Percentiles rank a stretch among this genome's conserved stretches.
Conservation (phyloP, 2,113 vertebrate genomes). For the Channa maculata region DNA sequence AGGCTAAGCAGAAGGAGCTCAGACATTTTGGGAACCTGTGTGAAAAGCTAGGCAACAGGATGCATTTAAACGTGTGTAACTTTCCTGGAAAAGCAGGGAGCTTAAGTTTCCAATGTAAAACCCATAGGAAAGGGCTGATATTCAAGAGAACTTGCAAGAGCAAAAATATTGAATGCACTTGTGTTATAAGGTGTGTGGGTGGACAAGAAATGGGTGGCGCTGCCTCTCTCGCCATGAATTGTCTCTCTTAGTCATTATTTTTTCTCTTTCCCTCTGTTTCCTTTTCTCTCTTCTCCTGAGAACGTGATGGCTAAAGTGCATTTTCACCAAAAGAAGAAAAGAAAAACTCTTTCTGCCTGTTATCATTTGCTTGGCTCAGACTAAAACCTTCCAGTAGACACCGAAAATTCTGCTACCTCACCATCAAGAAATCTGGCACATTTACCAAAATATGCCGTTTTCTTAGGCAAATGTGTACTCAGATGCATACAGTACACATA, state of each 20-base stretch:
- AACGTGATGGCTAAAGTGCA: constrained; percentile 6
- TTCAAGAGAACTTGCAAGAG: constrained; percentile 4
- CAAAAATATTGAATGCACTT: background rate
- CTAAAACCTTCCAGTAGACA: too few species aligned
- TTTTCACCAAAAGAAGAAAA: background rate
- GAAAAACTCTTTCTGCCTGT: background rate
- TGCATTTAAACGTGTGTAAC: constrained; percentile 14
- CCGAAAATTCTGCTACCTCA: too few species aligned
- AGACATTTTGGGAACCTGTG: background rate
- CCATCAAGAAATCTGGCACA: too few species aligned
- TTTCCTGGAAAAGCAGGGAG: constrained; percentile 19
- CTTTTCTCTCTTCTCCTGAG: background rate
- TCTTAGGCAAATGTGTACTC: constrained; percentile 25
- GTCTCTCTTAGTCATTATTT: constrained; percentile 62
- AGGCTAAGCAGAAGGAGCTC: background rate
- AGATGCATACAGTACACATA: background rate
- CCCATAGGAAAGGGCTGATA: constrained; percentile 28
- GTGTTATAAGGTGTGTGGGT: constrained; percentile 51
- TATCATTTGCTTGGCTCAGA: background rate
- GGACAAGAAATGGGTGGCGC: constrained; percentile 65
- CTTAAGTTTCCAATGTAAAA: constrained; percentile 33
- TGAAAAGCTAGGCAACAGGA: background rate
- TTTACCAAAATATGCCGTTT: constrained; percentile 2
- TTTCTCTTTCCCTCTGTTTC: constrained; percentile 14
- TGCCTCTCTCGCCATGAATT: constrained; percentile 39